Evolutionary conservation across 2,888 invertebrate species (phyloP).

Genomic region (Magallana nippona): DNA sequence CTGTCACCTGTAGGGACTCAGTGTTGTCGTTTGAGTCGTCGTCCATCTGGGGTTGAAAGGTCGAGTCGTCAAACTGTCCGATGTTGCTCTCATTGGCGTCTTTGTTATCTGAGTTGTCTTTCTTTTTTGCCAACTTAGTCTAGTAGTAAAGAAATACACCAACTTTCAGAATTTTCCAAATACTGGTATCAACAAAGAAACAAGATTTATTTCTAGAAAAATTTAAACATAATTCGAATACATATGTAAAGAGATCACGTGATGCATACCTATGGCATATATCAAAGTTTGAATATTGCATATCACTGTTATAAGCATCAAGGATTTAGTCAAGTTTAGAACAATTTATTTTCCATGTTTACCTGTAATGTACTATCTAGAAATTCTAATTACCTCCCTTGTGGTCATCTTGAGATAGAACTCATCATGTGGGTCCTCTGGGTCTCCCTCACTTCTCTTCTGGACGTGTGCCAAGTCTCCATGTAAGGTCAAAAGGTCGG

Average conservation of each 20-base stretch:
- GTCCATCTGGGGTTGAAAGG: constrained; percentile 72
- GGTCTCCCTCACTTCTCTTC: constrained; percentile 85
- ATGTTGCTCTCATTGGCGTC: constrained; percentile 64
- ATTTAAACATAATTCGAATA: too few species aligned
- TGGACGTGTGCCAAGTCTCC: constrained; percentile 84
- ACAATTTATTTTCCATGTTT: too few species aligned
- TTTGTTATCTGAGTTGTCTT: constrained; percentile 65
- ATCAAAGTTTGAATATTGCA: too few species aligned
- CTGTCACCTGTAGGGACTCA: constrained; percentile 63
- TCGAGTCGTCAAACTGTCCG: constrained; percentile 68
- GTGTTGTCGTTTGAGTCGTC: constrained; percentile 81
- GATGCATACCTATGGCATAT: too few species aligned
- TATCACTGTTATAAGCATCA: too few species aligned
- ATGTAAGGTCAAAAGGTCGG: constrained; percentile 87
- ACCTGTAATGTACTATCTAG: not conserved
- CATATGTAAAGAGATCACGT: too few species aligned
- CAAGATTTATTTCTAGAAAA: too few species aligned
- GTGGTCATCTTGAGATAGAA: constrained; percentile 90
- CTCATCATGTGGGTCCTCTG: constrained; percentile 96
- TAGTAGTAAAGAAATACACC: constrained; percentile 30
- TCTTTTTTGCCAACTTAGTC: constrained; percentile 65
- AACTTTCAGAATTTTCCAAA: not conserved
- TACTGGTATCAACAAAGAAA: not conserved
- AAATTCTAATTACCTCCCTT: constrained; percentile 44
- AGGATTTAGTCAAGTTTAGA: too few species aligned